Conservation (phyloP, 92 coral and sea anemone species). For the Montipora capitata region DNA sequence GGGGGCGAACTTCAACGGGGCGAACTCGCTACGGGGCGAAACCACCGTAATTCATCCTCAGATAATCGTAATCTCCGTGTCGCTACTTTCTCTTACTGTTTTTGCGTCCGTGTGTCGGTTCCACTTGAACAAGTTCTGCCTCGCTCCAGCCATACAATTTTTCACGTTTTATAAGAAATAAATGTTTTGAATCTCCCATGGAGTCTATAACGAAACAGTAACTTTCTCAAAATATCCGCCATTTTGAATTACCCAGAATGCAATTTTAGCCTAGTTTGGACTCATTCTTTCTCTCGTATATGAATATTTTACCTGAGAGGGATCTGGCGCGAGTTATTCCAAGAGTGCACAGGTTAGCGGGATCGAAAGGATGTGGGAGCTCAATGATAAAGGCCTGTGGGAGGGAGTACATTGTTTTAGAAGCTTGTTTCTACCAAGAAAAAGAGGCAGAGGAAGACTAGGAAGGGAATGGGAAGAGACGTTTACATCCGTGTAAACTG, state of each 20-base stretch:
- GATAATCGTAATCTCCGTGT: background rate
- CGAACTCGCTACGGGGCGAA: too few species aligned
- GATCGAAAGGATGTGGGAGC: too few species aligned
- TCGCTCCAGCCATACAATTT: constrained; percentile 77
- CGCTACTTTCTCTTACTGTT: constrained; percentile 62
- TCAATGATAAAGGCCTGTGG: too few species aligned
- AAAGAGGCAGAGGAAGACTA: too few species aligned
- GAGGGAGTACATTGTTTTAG: too few species aligned
- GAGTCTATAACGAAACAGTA: background rate
- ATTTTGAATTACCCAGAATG: constrained; percentile 41
- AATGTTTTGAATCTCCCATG: too few species aligned
- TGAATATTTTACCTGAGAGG: background rate
- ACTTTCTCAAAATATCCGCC: constrained; percentile 44
- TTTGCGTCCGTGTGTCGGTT: constrained; percentile 81
- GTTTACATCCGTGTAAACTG: too few species aligned
- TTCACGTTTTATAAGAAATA: background rate
- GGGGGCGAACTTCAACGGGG: too few species aligned
- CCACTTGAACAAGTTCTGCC: constrained; percentile 88
- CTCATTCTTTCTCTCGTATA: constrained; percentile 2
- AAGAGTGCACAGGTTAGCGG: too few species aligned
- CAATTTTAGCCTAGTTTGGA: background rate
- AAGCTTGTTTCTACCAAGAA: too few species aligned
- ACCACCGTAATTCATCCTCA: too few species aligned
- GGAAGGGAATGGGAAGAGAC: too few species aligned
- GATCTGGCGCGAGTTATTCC: background rate